Evolutionary conservation across 2,797 vertebrate genomes (phyloP).

Genomic region (Poecilia gillii): DNA sequence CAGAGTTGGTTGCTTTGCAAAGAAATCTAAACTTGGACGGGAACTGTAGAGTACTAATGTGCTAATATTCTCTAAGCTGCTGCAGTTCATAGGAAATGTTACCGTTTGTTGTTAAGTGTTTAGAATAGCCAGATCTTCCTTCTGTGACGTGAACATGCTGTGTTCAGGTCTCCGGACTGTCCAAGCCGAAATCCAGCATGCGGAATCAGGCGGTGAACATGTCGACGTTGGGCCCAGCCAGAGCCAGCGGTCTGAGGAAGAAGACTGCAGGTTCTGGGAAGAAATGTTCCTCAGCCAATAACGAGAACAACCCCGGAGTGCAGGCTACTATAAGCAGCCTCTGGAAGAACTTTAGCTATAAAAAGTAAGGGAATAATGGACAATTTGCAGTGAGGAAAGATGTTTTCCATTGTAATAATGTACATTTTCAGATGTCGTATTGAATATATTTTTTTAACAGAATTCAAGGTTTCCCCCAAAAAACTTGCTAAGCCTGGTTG

Average conservation of each 20-base stretch:
- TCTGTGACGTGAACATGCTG: not conserved
- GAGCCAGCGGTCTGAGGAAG: slow-evolving; percentile 89
- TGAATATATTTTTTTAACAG: not conserved
- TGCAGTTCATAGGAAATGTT: not conserved
- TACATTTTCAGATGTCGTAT: not conserved
- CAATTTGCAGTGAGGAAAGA: not conserved
- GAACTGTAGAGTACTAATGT: not conserved
- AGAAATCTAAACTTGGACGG: not conserved
- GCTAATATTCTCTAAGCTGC: not conserved
- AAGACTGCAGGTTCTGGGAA: slow-evolving; percentile 69
- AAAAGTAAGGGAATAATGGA: slow-evolving; percentile 77
- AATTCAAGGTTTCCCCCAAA: no score
- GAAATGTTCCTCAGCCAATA: slow-evolving; percentile 62
- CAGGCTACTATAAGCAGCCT: slow-evolving; percentile 89
- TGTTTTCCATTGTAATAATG: not conserved
- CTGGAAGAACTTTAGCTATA: slow-evolving; percentile 92
- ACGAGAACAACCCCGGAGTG: slow-evolving; percentile 86
- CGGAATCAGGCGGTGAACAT: slow-evolving; percentile 67
- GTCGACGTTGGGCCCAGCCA: slow-evolving; percentile 79
- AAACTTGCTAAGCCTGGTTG: no score
- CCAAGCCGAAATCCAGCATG: slow-evolving; percentile 64
- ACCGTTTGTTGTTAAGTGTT: not conserved
- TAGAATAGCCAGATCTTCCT: not conserved
- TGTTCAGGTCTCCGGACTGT: slow-evolving; percentile 85
- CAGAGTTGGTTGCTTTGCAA: not conserved